phyloP scores from a whole-genome alignment of 2,113 vertebrate species.

The Scatophagus argus region DNA sequence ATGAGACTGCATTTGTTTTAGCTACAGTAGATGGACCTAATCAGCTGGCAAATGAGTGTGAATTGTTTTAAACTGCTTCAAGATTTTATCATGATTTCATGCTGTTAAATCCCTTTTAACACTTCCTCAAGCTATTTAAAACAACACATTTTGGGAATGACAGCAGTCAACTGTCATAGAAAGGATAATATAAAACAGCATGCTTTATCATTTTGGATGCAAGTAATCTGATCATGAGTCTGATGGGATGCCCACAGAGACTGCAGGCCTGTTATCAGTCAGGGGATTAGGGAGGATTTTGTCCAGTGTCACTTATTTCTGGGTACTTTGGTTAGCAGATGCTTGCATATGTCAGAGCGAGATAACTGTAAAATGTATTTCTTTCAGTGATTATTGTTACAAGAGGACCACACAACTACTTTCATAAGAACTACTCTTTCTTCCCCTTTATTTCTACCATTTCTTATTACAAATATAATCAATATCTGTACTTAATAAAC shows the following conservation, averaged over 20 bases:
- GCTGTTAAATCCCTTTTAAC: background rate
- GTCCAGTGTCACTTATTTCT: conserved; percentile 3
- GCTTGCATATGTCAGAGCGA: background rate
- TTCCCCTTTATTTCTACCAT: background rate
- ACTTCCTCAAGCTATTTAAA: background rate
- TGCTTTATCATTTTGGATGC: conserved; percentile 16
- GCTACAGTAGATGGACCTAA: background rate
- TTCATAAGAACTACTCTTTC: background rate
- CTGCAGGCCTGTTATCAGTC: background rate
- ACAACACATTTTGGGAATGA: background rate
- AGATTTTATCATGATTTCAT: background rate
- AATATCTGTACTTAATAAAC: background rate
- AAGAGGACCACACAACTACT: conserved; percentile 5
- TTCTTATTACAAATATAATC: background rate
- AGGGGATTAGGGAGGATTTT: conserved; percentile 3
- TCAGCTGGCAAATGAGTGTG: background rate
- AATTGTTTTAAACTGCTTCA: background rate
- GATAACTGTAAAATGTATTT: background rate
- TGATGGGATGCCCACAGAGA: conserved; percentile 13
- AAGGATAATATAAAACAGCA: conserved; percentile 29
- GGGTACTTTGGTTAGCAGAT: conserved; percentile 16
- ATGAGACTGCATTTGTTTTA: background rate
- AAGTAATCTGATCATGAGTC: conserved; percentile 27
- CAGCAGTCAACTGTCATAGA: background rate
- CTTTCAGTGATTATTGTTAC: background rate